Evolutionary conservation across 23 tunicate genomes (phyloP), one percentile per base, ranked within the genome.

Genomic region (Halocynthia aurantium): DNA sequence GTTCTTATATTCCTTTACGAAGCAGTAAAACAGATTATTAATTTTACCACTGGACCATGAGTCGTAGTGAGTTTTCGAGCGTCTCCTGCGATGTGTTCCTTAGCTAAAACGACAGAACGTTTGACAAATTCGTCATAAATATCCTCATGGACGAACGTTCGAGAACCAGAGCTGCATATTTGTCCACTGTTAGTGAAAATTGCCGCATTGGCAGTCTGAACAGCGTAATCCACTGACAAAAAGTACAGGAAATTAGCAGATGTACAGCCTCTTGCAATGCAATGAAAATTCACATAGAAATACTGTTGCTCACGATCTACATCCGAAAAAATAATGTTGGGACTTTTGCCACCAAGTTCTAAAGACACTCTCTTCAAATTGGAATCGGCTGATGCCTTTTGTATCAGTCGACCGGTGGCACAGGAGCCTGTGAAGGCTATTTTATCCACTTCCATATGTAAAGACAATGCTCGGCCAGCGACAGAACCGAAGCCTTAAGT

Each of bases 351-450:
- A 12, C 88, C 88, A 15, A 84, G 69, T 69, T 84, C 88, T 2
- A 84, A 61, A 40, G 82, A 54, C 2, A 84, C 88, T 8, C 74
- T 54, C 40, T 84, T 84, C 60, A 84, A 31, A 52, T 84, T 84
- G 55, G 88, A 76, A 22, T 84, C 88, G 2, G 88, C 88, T 5
- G 88, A 58, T 13, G 82, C 88, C 17, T 55, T 84, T 60, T 76
- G 82, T 50, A 84, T 57, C 40, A 61, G 50, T 67, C 88, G 69
- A 10, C 88, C 88, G 8, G 74, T 69, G 20, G 73, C 76, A 22
- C 81, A 64, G 8, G 88, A 84, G 11, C 88, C 88, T 7, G 88
- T 84, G 57, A 84, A 84, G 17, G 88, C 88, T n/a, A 84, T 77
- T 51, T 84, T 84, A 50, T 77, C 82, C 51, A 84, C 82, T 51